Base-by-base conservation (phyloP, 2,113 vertebrate species). In the Sphyrna mokarran region DNA sequence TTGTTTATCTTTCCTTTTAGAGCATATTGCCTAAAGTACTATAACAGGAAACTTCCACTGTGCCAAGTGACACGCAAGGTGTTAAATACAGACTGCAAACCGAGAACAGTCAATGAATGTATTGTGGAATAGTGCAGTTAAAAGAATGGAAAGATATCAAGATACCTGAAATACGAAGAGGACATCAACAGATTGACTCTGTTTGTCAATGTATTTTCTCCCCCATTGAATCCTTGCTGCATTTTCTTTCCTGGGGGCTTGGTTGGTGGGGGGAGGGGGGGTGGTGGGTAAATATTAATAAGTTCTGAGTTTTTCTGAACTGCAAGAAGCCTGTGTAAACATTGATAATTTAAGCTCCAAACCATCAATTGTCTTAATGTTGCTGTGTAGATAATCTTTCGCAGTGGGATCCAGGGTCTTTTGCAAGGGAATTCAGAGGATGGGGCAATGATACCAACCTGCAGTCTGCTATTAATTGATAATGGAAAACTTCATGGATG, bases 351-450 rank as follows among this genome's bases (percentile, higher is more conserved):
- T 37, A 70, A 72, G 43, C 68, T 72, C 69, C 37, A 95, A 95
- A 54, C 43, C 94, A 72, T 95, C 68, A 72, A 70, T 95, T 95
- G 94, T 95, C 94, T 95, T 95, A 95, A 95, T 95, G 94, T 95
- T 72, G 69, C 68, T 95, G 94, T 95, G 68, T 70, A 72, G 94
- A 95, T 95, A 95, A 95, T 95, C 43, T 95, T 72, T 54, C 3
- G 11, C 48, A 54, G 94, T 95, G 94, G 94, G 94, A 48, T 48
- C 69, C 22, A 72, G 94, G 69, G 23, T 72, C 40, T 95, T 63
- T 91, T 91, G 61, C 61, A 66, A 94, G 20, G 37, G 43, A 72
- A 48, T 48, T 23, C 20, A 20, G 40, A 54, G 93, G 93, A 48
- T 0, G 26, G 68, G 3, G 69, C 22, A 93, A 93, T 63, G 16